Evolutionary conservation across 2,888 invertebrate genomes (phyloP), one percentile per base, ranked within the genome.

Genomic region (Disparrhopalites patrizii): DNA sequence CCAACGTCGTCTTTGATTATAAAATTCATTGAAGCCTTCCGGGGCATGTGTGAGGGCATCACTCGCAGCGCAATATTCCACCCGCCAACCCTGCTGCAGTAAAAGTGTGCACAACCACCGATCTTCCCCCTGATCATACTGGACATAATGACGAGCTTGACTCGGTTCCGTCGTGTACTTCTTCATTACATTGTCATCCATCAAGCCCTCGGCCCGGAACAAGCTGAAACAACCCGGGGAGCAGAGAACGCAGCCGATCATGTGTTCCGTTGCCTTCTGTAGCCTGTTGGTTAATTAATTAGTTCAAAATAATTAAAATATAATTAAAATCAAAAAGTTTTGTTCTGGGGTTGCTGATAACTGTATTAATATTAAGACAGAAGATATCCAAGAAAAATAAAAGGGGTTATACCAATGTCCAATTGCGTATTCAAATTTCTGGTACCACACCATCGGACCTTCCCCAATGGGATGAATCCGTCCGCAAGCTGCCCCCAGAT

Each of bases 71-170:
- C 77, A 79, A 66, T 81, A 81, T 68, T 81, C 81, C 25, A 81
- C 80, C 18, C 80, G 76, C 68, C 78, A 80, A 18, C 83, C 83
- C 67, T 82, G 78, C 73, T 83, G 83, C 20, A 83, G 78, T 0
- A 83, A 75, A 15, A 83, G 77, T 0, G 83, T 83, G 73, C 83
- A 83, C 47, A 83, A 76, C 83, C 83, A 83, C 15, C 83, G 78
- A 73, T 83, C 77, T 57, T 77, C 77, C 1, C 81, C 83, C 76
- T 83, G 83, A 77, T 83, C 83, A 75, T 82, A 83, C 76, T 83
- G 83, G 2, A 99, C 95, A 79, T 96, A 97, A 82, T 99, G 96
- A 60, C 92, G 84, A 10, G 98, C 95, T 80, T 97, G 93, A 58
- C 90, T 69, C 2, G 78, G 75, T 73, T 78, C 78, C 2, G 80